Conservation (phyloP, 2,113 vertebrate genomes). For the Xenopus laevis region DNA sequence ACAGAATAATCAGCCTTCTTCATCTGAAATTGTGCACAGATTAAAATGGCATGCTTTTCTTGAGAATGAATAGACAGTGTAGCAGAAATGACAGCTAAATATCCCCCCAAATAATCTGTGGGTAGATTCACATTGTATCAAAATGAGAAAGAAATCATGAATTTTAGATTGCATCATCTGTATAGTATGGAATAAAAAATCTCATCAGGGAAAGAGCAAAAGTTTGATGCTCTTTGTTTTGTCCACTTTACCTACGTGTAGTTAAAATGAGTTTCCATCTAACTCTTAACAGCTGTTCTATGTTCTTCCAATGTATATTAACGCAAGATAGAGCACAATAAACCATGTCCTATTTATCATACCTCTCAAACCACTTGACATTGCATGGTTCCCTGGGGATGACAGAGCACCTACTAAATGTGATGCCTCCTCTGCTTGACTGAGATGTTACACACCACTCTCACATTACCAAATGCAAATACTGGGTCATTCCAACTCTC, state of each 20-base stretch:
- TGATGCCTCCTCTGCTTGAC: no score
- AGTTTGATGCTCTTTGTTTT: no score
- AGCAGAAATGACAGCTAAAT: no score
- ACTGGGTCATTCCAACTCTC: no score
- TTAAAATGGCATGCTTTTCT: no score
- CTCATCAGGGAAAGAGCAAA: not conserved
- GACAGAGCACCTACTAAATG: not conserved
- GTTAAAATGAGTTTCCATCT: no score
- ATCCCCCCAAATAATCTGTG: not conserved
- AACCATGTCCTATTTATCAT: slow-evolving; percentile 6
- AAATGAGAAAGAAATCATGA: not conserved
- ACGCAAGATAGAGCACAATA: slow-evolving; percentile 6
- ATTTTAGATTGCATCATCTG: not conserved
- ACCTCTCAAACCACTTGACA: slow-evolving; percentile 5
- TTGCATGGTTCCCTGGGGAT: slow-evolving; percentile 10
- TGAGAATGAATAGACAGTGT: no score
- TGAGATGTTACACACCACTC: no score
- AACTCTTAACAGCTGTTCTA: not conserved
- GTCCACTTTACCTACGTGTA: no score
- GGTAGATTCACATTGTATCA: not conserved
- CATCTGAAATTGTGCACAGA: no score
- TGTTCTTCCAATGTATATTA: not conserved
- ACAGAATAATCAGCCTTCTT: no score
- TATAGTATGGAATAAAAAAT: not conserved
- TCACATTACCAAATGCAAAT: no score